Evolutionary conservation across 2,113 vertebrate genomes (phyloP), one percentile per base, ranked within the genome.

Genomic region (Probosciger aterrimus): DNA sequence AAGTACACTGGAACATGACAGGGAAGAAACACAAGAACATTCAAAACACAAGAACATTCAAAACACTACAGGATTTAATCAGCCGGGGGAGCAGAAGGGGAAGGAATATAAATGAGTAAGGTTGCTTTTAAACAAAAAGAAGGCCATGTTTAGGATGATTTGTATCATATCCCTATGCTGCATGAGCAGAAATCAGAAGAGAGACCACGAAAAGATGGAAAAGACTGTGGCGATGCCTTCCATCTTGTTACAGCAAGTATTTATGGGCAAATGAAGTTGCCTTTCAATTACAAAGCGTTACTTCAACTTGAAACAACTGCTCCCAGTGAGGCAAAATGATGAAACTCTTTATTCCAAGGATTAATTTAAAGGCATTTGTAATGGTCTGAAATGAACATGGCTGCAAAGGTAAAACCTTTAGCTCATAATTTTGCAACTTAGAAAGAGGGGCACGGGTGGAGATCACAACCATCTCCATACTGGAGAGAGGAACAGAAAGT

Each of bases 251-350:
- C 80, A 83, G 50, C 19, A 89, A 92, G 20, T 67, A 63, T n/a
- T 88, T 60, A 95, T 5, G 39, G 73, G 37, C 67, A 43, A 81
- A 79, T 39, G 25, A 81, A 78, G 83, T 35, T 92, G 80, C 33
- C 46, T 92, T 95, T 92, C 69, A 88, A 75, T 71, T 83, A 71
- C 37, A 86, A 80, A 90, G 35, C 20, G 60, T 43, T 86, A 89
- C 47, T 81, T 89, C 89, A 91, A 78, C 62, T 88, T 91, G 88
- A 91, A 93, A 92, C 60, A 43, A 81, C 35, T 60, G 73, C 33
- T 83, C 50, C 30, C 76, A 80, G 18, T 14, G 62, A 89, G 77
- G 60, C 15, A 88, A 84, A 63, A 81, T 18, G 10, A 91, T 57
- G 18, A 75, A 91, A 86, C 13, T 33, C 4, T 59, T 55, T 30